Evolutionary conservation across 1,140 invertebrate genomes (phyloP).

Genomic region (Plodia interpunctella): DNA sequence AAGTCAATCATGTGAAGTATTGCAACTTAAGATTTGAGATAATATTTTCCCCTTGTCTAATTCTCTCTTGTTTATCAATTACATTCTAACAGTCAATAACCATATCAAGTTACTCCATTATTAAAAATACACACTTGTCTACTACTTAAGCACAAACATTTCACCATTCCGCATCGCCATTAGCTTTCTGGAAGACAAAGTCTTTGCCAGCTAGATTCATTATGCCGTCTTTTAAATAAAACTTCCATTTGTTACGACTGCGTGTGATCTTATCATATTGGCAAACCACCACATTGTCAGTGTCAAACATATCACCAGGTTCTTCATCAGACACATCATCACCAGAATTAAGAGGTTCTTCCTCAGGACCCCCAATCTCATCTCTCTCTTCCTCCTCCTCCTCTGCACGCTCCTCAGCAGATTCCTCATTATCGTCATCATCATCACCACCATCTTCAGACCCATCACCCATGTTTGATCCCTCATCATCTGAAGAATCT

Average conservation of each 20-base stretch:
- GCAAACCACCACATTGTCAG: slow-evolving; percentile 99
- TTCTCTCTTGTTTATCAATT: slow-evolving; percentile 19
- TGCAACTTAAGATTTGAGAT: slow-evolving; percentile 20
- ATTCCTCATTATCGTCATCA: slow-evolving; percentile 84
- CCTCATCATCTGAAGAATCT: slow-evolving; percentile 73
- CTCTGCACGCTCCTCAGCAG: slow-evolving; percentile 72
- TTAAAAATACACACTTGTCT: slow-evolving; percentile 47
- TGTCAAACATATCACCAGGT: slow-evolving; percentile 95
- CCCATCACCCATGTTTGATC: slow-evolving; percentile 79
- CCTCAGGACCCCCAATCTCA: slow-evolving; percentile 84
- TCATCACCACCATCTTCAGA: slow-evolving; percentile 88
- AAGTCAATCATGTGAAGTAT: background rate
- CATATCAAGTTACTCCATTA: slow-evolving; percentile 39
- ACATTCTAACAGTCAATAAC: slow-evolving; percentile 35
- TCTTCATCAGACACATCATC: slow-evolving; percentile 99
- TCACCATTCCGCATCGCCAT: slow-evolving; percentile 99
- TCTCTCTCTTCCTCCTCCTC: slow-evolving; percentile 82
- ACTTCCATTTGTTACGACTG: slow-evolving; percentile 99
- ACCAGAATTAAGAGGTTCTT: slow-evolving; percentile 96
- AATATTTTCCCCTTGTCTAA: slow-evolving; percentile 28
- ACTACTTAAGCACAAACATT: slow-evolving; percentile 24
- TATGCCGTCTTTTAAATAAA: slow-evolving; percentile 99
- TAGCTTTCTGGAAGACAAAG: slow-evolving; percentile 99
- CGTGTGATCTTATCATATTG: slow-evolving; percentile 99
- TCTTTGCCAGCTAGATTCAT: slow-evolving; percentile 99